phyloP scores from a whole-genome alignment of 1,140 invertebrate species.

The Drosophila sp. region DNA sequence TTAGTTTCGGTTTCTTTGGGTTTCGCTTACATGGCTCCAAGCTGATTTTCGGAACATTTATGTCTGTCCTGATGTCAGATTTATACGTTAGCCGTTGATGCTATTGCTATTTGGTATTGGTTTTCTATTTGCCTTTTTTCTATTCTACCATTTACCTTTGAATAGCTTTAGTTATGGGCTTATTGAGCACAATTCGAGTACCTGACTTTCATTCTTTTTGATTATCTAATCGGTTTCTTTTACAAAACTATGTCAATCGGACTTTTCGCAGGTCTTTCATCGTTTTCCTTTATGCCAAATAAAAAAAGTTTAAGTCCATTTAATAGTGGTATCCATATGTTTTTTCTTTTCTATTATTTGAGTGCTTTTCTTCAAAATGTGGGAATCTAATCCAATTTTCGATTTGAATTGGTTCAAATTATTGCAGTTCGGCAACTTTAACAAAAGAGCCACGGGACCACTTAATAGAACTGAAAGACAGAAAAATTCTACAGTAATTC shows the following conservation, averaged over 20 bases:
- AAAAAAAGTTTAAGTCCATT: too few relatives aligned
- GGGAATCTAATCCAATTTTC: too few relatives aligned
- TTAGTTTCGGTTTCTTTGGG: neutral
- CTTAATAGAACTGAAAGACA: too few relatives aligned
- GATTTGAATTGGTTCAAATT: too few relatives aligned
- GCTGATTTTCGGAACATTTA: constrained; percentile 29
- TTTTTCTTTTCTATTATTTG: too few relatives aligned
- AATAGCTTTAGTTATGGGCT: neutral
- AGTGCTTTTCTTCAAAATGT: too few relatives aligned
- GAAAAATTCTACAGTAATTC: too few relatives aligned
- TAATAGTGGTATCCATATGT: too few relatives aligned
- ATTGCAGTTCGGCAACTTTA: too few relatives aligned
- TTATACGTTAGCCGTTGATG: constrained; percentile 24
- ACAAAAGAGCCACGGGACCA: too few relatives aligned
- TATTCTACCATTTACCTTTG: neutral
- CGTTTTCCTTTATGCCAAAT: too few relatives aligned
- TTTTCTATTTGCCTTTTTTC: neutral
- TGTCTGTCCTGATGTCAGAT: constrained; percentile 24
- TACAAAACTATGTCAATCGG: neutral
- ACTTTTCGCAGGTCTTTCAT: constrained; percentile 1
- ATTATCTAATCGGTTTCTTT: constrained; percentile 20
- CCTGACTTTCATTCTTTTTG: constrained; percentile 7
- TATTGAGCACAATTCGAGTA: constrained; percentile 21
- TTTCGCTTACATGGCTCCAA: constrained; percentile 31
- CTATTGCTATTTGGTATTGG: neutral